Evolutionary conservation across 2,797 vertebrate species (phyloP), one percentile per base, ranked within the genome.

Genomic region (Tragopan temminckii): DNA sequence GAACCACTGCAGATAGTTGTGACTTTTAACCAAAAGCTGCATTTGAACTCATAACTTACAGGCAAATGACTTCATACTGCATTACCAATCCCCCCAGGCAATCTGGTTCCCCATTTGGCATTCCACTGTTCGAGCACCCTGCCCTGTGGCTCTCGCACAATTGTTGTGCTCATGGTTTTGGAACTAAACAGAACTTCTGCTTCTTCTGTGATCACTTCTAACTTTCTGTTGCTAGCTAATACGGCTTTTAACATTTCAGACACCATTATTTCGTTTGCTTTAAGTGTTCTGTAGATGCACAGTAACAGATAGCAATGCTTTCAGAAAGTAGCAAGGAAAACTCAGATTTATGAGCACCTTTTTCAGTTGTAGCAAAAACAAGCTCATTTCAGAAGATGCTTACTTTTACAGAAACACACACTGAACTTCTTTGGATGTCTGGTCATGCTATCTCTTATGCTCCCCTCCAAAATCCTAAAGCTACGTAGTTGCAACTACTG

Each of bases 21-120:
- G 85, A 71, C 83, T 93, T 89, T 80, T 21, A 94, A 46, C 43
- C 69, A 83, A 83, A 85, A 90, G 62, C 53, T 70, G 64, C 38
- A 11, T 64, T 91, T 74, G 48, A 82, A 90, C 88, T 57, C 70
- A 62, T 71, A 87, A 85, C 52, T 79, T 57, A 38, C n/a, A 85
- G 81, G 68, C 84, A 91, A 91, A 87, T 43, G 23, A 92, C 70
- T 91, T 79, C 74, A 89, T 19, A 50, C 0, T 58, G 0, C 57
- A 83, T 92, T 46, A 72, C 84, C 81, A 90, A 5, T 27, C 80
- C 89, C 31, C 0, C 38, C 66, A 33, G 3, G 68, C 86, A 82
- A 55, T 48, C 53, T 68, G 79, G 94, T 52, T 46, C 68, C 69
- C 42, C 0, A 3, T 50, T 93, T 94, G 94, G 80, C 82, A 79